Base-by-base conservation (phyloP, 2,888 invertebrate species). In the Gymnocheta viridis region DNA sequence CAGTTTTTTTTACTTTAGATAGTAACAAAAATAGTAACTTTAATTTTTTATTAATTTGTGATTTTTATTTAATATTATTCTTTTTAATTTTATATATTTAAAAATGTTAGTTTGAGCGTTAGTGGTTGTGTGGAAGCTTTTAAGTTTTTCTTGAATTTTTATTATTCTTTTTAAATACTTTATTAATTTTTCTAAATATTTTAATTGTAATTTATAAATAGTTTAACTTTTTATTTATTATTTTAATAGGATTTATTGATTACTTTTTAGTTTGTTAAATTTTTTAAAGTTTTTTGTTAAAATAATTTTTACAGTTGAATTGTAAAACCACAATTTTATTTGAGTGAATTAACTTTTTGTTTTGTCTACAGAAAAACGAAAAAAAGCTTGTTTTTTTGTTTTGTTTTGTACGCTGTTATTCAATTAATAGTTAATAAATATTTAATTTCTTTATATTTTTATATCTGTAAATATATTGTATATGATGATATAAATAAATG, bases 11-110 rank as follows among this genome's bases (percentile, higher is more conserved):
- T 62, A 47, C 70, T n/a, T n/a, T n/a, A n/a, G n/a, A n/a, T n/a
- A n/a, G n/a, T n/a, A n/a, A n/a, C n/a, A n/a, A 86, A 86, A 85
- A 85, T 86, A 86, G 86, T 86, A 86, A 85, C 84, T 86, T 77
- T 81, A 58, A 58, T 49, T 70, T n/a, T 51, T 74, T 84, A 22
- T 72, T n/a, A n/a, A n/a, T n/a, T n/a, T n/a, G n/a, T n/a, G n/a
- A 22, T 81, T 82, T 77, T 84, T 79, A 73, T 60, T 72, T 49
- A 74, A 14, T 79, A 56, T 64, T 77, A n/a, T n/a, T n/a, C n/a
- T 62, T 66, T 70, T 24, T 24, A 47, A 3, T 51, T 56, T 14
- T 17, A 6, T 67, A n/a, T 64, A 74, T 56, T 78, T 69, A 69
- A 86, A 74, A 86, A 54, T 69, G 10, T 64, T 4, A 64, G 38